Percentiles rank a stretch among this genome's conserved stretches.
These are phyloP conservation scores for Aspidiotus rigidus DNA, from an alignment of 2,888 invertebrate genomes.

Conservation along the genomic window DNA sequence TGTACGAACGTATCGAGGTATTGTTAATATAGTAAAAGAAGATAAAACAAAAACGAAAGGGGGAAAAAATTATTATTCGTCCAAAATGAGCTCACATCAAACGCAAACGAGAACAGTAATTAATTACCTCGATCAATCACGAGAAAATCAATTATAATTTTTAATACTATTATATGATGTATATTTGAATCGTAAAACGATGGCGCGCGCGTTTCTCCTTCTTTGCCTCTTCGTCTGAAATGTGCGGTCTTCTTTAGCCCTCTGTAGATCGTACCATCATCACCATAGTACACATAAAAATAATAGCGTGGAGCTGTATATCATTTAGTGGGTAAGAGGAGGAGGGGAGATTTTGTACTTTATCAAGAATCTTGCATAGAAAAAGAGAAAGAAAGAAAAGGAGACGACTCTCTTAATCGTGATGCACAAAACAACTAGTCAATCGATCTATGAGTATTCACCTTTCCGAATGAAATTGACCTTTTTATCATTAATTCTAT, in stretches of 20 bases:
- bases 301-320: no score
- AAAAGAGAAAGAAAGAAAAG: neutral
- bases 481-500: conserved; percentile 32
- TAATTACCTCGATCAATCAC: conserved; percentile 33
- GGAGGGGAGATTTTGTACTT: no score
- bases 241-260: no score
- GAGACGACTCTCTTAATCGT: conserved; percentile 15
- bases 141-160: conserved; percentile 33
- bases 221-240: neutral
- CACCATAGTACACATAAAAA: no score
- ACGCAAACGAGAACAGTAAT: conserved; percentile 33
- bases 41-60: no score
- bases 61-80: conserved; percentile 3
- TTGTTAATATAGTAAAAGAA: no score
- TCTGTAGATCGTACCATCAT: no score
- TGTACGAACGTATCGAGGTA: no score
- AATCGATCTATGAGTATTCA: conserved; percentile 25
- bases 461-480: conserved; percentile 33
- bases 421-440: neutral
- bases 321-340: no score
- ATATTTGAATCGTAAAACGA: conserved; percentile 32
- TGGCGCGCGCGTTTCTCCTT: conserved; percentile 1
- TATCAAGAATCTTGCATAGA: neutral
- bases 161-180: conserved; percentile 14
- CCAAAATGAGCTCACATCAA: conserved; percentile 22